Base-by-base conservation (phyloP, 2,797 vertebrate species). In the Capromys pilorides region DNA sequence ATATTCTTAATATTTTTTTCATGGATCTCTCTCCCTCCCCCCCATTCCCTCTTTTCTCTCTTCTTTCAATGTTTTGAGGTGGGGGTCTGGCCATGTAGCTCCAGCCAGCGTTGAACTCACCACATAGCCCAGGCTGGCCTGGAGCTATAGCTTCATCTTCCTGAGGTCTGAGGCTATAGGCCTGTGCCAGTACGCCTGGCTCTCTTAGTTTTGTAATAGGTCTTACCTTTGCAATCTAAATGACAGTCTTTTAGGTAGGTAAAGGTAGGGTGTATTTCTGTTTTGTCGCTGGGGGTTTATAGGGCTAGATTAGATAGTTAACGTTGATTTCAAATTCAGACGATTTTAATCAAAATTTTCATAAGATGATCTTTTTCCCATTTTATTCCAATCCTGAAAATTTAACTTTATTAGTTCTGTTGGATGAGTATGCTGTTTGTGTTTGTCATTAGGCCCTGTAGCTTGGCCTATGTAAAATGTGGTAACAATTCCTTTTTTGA, bases 341-440 rank as follows among this genome's bases (percentile, higher is more conserved):
- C 83, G 14, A 73, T 78, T 93, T 92, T 84, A 87, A 59, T 81
- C 36, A 93, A 85, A 62, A 49, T 89, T 87, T 78, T n/a, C n/a
- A n/a, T 66, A 33, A n/a, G 71, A n/a, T 89, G 28, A 73, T 91
- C 62, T 67, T 93, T 89, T 89, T 61, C 67, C 88, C 73, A 36
- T 84, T 89, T 96, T 78, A 79, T 14, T 88, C 66, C 19, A 69
- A 4, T 71, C 33, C 51, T 94, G 36, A 79, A 45, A 54, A 67
- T 2, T 54, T 73, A 54, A 49, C 12, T 28, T 13, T 3, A 9
- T 88, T 91, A 66, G 51, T 94, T 95, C 36, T 69, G n/a, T 39
- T 66, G 28, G 3, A 49, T 64, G 62, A 87, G 39, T 7, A 0
- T 85, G 49, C 71, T 62, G 51, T 79, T 89, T 94, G 69, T 81